Evolutionary conservation across 1,140 invertebrate species (phyloP), one percentile per base, ranked within the genome.

Genomic region (Periplaneta americana): DNA sequence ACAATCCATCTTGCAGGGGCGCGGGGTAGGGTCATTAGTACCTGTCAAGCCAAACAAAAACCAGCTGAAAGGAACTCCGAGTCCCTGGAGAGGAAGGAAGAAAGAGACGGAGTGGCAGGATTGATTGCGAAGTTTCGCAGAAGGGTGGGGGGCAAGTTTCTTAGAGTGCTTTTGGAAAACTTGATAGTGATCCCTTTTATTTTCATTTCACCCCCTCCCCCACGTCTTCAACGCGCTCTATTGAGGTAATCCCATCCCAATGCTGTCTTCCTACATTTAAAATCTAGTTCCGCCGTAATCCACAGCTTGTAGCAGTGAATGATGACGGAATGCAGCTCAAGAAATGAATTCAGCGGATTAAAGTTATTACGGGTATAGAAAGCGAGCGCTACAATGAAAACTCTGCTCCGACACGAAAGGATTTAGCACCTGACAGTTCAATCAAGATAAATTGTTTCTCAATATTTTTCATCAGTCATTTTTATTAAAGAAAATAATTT

Each of bases 21-120:
- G 32, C 22, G 33, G 75, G 75, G 0, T 6, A 36, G 22, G 22
- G 15, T 77, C 75, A 77, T 77, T 77, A 77, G 75, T 77, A 77
- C 75, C 75, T 77, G 75, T 77, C 75, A 77, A 36, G 35, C 33
- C 35, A 34, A 77, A 77, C 75, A 77, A 77, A 77, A 76, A 77
- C 75, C 6, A 33, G 33, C 5, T 66, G 48, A 66, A 28, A 66
- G 48, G 48, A 66, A 66, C 3, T 28, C 4, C 0, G 48, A 66
- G 48, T 66, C 48, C 28, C 48, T 28, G 1, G 48, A n/a, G 48
- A 66, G 22, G 4, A 66, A 66, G 28, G 22, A 66, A 66, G 48
- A 28, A 66, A 66, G 48, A 66, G n/a, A 66, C 57, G 15, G 15
- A 17, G 57, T 66, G 15, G 75, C 6, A 34, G 75, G 35, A 77